Evolutionary conservation across 2,888 invertebrate genomes (phyloP), one percentile per base, ranked within the genome.

Genomic region (Tenthredo amoena): DNA sequence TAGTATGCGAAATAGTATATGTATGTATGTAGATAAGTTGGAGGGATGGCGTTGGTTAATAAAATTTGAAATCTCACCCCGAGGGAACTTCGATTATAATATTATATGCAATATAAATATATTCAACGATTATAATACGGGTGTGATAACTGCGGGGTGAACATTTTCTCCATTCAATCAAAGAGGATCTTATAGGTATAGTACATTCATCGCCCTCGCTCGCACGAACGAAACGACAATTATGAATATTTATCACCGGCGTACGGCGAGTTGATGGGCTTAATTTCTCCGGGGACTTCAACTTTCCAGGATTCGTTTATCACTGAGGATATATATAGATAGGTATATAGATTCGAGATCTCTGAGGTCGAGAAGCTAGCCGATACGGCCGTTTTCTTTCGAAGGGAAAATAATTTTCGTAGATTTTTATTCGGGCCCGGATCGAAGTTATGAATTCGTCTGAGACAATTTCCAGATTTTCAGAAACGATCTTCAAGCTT

Each of bases 231-330:
- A 55, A 55, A 74, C 43, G 74, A 74, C 26, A 74, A 74, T 47
- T 74, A 74, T 74, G 74, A 74, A 74, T 74, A 74, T 74, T 74
- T 47, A 74, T 74, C 43, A 74, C 74, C 74, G 21, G 6, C 47
- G 74, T 74, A 74, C 21, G 10, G 9, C 21, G 43, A 74, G 21
- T 74, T 74, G 74, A 47, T 74, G 43, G 74, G 21, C 26, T 47
- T 74, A 47, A 74, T 74, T 74, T 74, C 47, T 47, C 74, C 3
- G 7, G 47, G 47, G 47, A 74, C 5, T 43, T 18, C 40, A 74
- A 43, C 74, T 40, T 43, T 21, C 43, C 34, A 26, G 34, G 68
- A 68, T 34, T 68, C 34, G 15, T 31, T 68, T 68, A 9, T 62
- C n/a, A 10, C 21, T n/a, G 0, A 10, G 18, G 10, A 21, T 4